Evolutionary conservation across 2,113 vertebrate genomes (phyloP).

Genomic region (Cyphomyrus discorhynchus): DNA sequence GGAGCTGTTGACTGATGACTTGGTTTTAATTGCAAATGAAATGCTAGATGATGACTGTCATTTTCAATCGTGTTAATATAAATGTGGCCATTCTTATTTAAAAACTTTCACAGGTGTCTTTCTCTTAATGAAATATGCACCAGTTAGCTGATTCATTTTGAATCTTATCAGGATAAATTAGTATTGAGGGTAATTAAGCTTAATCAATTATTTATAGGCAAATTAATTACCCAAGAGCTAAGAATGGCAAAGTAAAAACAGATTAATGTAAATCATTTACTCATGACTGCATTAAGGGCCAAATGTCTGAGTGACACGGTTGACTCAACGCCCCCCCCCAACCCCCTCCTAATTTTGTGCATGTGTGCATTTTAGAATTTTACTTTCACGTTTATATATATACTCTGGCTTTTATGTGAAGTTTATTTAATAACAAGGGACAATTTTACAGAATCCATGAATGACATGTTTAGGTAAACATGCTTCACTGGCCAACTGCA

Average conservation of each 20-base stretch:
- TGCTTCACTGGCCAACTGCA: neutral
- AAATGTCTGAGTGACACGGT: neutral
- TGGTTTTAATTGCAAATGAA: slow-evolving; percentile 1
- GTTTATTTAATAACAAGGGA: neutral
- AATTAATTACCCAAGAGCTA: slow-evolving; percentile 1
- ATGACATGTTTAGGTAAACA: neutral
- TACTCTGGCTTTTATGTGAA: neutral
- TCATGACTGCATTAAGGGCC: neutral
- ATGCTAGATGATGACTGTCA: neutral
- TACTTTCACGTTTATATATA: neutral
- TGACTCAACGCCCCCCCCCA: neutral
- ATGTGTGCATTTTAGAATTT: neutral
- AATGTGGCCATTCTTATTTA: neutral
- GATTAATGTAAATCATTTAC: slow-evolving; percentile 7
- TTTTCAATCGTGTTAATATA: slow-evolving; percentile 5
- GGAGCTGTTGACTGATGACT: neutral
- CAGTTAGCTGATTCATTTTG: neutral
- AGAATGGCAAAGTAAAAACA: slow-evolving; percentile 6
- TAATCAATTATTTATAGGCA: neutral
- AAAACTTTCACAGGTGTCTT: slow-evolving; percentile 6
- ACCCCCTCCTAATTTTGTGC: neutral
- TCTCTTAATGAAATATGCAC: neutral
- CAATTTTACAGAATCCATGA: neutral
- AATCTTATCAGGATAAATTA: slow-evolving; percentile 2
- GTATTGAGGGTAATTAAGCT: neutral